Percentiles rank a stretch among this genome's conserved stretches.
phyloP scores from a whole-genome alignment of 2,113 vertebrate genomes.

The Takifugu bimaculatus region DNA sequence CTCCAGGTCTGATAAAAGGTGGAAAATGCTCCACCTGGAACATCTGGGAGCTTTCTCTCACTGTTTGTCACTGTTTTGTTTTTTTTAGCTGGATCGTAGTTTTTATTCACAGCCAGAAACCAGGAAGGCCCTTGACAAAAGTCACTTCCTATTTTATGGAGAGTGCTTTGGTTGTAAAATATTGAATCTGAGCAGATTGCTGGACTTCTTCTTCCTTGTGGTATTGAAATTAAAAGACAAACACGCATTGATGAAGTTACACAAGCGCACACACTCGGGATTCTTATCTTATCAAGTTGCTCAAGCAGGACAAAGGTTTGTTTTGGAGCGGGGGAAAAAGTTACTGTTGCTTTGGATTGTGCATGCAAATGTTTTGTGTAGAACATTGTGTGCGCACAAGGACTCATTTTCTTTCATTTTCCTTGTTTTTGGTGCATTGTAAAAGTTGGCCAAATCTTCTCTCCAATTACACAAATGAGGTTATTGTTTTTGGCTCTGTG shows the following conservation, averaged over 20 bases:
- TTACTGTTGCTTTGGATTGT: constrained; percentile 6
- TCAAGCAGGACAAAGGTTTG: constrained; percentile 57
- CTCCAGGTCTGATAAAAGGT: too few species aligned
- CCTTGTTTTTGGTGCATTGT: constrained; percentile 30
- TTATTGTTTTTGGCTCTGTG: constrained; percentile 22
- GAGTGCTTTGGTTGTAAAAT: too few species aligned
- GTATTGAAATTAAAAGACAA: neutral
- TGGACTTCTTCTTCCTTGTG: neutral
- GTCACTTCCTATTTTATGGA: too few species aligned
- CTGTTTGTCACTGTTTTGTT: too few species aligned
- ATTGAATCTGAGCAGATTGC: too few species aligned
- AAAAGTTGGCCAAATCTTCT: constrained; percentile 38
- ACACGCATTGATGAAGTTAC: constrained; percentile 22
- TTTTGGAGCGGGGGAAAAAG: neutral
- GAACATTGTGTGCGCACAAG: neutral
- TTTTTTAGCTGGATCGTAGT: too few species aligned
- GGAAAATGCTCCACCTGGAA: too few species aligned
- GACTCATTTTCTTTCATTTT: constrained; percentile 13
- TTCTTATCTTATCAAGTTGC: constrained; percentile 60
- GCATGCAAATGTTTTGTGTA: constrained; percentile 1
- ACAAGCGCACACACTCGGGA: constrained; percentile 29
- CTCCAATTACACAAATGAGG: constrained; percentile 59
- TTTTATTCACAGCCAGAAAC: too few species aligned
- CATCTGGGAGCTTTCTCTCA: too few species aligned
- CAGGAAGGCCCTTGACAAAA: too few species aligned